These are phyloP conservation scores for Ditula angustiorana DNA, from an alignment of 2,888 invertebrate species.

Conservation along the genomic window DNA sequence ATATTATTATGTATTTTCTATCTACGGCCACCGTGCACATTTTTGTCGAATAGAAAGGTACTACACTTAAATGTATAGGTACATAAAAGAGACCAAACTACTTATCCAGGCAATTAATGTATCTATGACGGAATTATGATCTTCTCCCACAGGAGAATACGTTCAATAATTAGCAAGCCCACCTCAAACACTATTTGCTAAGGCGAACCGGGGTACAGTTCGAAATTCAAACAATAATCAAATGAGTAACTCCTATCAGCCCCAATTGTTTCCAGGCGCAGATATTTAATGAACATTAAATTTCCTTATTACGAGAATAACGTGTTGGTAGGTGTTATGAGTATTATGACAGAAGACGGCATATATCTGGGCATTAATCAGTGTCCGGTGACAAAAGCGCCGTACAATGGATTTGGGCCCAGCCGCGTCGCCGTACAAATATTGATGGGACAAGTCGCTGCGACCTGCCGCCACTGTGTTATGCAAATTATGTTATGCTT, in stretches of 20 bases:
- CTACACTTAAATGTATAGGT: too few relatives aligned
- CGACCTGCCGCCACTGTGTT: conserved; percentile 44
- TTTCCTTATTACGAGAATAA: conserved; percentile 19
- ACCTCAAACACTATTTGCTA: background rate
- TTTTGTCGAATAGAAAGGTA: too few relatives aligned
- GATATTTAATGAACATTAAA: conserved; percentile 16
- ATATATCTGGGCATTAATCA: conserved; percentile 61
- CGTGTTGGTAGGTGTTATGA: conserved; percentile 1
- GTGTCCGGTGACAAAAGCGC: conserved; percentile 67
- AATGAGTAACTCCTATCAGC: background rate
- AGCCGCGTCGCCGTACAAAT: conserved; percentile 48
- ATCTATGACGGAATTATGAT: too few relatives aligned
- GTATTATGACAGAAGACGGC: conserved; percentile 42
- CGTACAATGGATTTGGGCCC: conserved; percentile 61
- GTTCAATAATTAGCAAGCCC: background rate
- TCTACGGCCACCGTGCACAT: too few relatives aligned
- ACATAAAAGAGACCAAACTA: background rate
- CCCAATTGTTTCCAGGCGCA: background rate
- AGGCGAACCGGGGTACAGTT: background rate
- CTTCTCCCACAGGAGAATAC: background rate
- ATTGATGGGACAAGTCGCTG: conserved; percentile 56
- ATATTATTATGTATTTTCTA: too few relatives aligned
- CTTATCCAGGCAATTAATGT: background rate
- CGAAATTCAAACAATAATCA: background rate
- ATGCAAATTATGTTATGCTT: conserved; percentile 23